A percentile compares a stretch with the other conserved stretches of the same genome.
phyloP scores from a whole-genome alignment of 2,113 vertebrate species.

The Lethenteron reissneri region DNA sequence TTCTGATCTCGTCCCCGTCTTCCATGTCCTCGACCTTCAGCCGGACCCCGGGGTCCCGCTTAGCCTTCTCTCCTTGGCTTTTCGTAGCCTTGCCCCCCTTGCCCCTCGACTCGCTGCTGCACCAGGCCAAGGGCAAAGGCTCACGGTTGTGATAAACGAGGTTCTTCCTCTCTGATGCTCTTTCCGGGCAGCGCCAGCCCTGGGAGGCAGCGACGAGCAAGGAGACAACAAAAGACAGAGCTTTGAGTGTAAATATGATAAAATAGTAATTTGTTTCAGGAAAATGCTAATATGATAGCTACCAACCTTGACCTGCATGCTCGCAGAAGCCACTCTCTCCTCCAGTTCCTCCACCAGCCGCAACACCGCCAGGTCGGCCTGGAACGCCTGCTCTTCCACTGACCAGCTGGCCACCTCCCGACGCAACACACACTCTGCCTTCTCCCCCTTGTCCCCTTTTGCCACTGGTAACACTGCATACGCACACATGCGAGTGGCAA shows the following conservation, averaged over 20 bases:
- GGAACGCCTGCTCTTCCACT: conserved; percentile 70
- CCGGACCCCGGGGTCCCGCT: too few species aligned
- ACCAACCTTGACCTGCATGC: conserved; percentile 65
- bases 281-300: not conserved
- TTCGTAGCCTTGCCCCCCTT: conserved; percentile 28
- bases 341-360: conserved; percentile 75
- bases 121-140: conserved; percentile 34
- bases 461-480: too few species aligned
- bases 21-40: conserved; percentile 13
- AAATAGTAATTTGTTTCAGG: too few species aligned
- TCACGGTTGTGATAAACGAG: conserved; percentile 97
- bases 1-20: conserved; percentile 37
- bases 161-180: conserved; percentile 87
- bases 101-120: conserved; percentile 34
- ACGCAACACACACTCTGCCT: conserved; percentile 20
- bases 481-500: too few species aligned
- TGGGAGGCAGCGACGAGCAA: conserved; percentile 15
- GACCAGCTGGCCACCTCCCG: conserved; percentile 60
- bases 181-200: conserved; percentile 87
- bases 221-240: too few species aligned
- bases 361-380: conserved; percentile 53
- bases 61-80: too few species aligned
- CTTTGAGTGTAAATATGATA: too few species aligned
- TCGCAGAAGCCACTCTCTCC: conserved; percentile 56
- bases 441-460: too few species aligned